Percentiles rank a stretch among this genome's conserved stretches.
phyloP scores from a whole-genome alignment of 2,797 vertebrate genomes.

The Menidia menidia region DNA sequence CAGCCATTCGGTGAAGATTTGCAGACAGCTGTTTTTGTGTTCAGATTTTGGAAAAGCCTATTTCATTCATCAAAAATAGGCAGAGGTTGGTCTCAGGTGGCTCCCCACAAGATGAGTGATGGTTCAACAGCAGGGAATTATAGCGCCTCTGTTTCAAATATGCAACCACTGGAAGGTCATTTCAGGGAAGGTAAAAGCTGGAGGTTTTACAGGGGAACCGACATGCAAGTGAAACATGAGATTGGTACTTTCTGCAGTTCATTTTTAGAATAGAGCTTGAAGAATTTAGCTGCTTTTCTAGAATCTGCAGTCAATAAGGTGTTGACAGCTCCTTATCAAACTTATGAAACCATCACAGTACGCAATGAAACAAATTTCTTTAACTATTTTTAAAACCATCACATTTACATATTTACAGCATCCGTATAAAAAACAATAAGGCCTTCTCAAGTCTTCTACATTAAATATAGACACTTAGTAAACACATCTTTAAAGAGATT shows the following conservation, averaged over 20 bases:
- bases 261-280: neutral
- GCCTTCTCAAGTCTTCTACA: neutral
- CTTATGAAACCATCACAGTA: neutral
- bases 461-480: neutral
- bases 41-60: constrained; percentile 39
- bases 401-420: neutral
- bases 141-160: constrained; percentile 39
- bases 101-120: constrained; percentile 39
- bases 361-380: neutral
- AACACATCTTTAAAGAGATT: neutral
- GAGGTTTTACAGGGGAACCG: constrained; percentile 11
- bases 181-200: constrained; percentile 40
- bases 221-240: constrained; percentile 17
- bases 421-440: neutral
- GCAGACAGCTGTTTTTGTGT: constrained; percentile 53
- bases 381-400: neutral
- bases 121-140: constrained; percentile 30
- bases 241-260: constrained; percentile 13
- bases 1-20: constrained; percentile 61
- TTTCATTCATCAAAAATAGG: constrained; percentile 29
- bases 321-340: neutral
- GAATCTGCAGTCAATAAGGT: constrained; percentile 11
- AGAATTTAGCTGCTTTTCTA: constrained; percentile 1
- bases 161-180: constrained; percentile 37
- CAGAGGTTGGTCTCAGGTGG: constrained; percentile 55